Evolutionary conservation across 2,797 vertebrate genomes (phyloP).

Genomic region (Typhlichthys eigenmanni): DNA sequence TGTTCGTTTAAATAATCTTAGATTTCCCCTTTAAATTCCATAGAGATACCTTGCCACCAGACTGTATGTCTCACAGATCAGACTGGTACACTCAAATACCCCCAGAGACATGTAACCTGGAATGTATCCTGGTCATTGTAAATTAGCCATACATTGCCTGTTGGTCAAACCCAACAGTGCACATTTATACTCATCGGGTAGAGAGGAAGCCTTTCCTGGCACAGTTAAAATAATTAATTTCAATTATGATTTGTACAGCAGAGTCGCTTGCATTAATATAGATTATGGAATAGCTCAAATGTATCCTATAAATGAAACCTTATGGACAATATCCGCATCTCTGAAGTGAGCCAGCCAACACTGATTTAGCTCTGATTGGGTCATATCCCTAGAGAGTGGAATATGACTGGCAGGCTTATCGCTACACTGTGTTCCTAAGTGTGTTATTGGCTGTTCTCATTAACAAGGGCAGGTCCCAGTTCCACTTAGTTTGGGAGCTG

Average conservation of each 20-base stretch:
- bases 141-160: neutral
- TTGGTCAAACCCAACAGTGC: neutral
- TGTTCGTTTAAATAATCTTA: too few relatives aligned
- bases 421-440: conserved; percentile 19
- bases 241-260: conserved; percentile 25
- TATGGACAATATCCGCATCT: conserved; percentile 26
- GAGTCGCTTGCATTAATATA: conserved; percentile 37
- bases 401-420: conserved; percentile 47
- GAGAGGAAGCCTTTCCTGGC: conserved; percentile 2
- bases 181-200: conserved; percentile 13
- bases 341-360: conserved; percentile 19
- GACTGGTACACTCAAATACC: conserved; percentile 5
- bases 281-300: conserved; percentile 51
- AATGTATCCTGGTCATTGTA: too few relatives aligned
- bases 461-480: conserved; percentile 52
- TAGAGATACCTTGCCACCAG: too few relatives aligned
- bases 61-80: too few relatives aligned
- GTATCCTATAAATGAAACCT: conserved; percentile 40
- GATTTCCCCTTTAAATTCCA: neutral
- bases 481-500: conserved; percentile 35
- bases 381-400: conserved; percentile 47
- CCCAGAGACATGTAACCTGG: neutral
- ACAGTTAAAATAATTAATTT: conserved; percentile 27
- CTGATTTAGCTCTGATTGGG: conserved; percentile 42
- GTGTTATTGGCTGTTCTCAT: conserved; percentile 52